Evolutionary conservation across 2,113 vertebrate species (phyloP), one percentile per base, ranked within the genome.

Genomic region (Coptodon rendalli): DNA sequence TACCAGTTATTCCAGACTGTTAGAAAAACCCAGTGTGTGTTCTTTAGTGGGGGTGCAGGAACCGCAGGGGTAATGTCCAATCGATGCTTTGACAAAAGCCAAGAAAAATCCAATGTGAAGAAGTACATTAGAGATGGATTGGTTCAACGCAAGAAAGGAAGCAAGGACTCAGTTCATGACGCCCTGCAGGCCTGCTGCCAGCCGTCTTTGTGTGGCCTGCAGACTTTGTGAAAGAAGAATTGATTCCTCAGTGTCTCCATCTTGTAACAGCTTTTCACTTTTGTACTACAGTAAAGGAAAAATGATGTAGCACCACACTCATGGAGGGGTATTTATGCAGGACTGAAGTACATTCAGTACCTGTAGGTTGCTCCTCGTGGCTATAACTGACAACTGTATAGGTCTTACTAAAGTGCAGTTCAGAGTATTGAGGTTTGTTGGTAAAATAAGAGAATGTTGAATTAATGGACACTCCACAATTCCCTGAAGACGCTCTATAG

Each of bases 41-140:
- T 82, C 57, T 81, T 71, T 14, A 27, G 61, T 34, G 16, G 45
- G 48, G 45, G 73, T 78, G 16, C 73, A 82, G 71, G 27, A 87
- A 61, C 83, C 3, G 56, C 59, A 54, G 85, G 61, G 56, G 22
- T 43, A 14, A 27, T 59, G 48, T 78, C 71, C 4, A 36, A 80
- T 91, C 68, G 2, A 87, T 85, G 71, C 80, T 71, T 24, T 57
- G 52, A 92, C 88, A 83, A 88, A 90, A 78, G 61, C 31, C 52
- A 53, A 83, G 73, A 88, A 71, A 81, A 76, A 81, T 78, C 14
- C 7, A 6, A 80, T 45, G 73, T 71, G 73, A 86, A 86, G 84
- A 81, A 85, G 36, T 53, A 71, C 76, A 43, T 84, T 88, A 68
- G 80, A 84, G 68, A 59, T 82, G 80, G 86, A 59, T 85, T 83